These are phyloP conservation scores for Drosophila anceps DNA, from an alignment of 2,888 invertebrate genomes.

Conservation along the genomic window DNA sequence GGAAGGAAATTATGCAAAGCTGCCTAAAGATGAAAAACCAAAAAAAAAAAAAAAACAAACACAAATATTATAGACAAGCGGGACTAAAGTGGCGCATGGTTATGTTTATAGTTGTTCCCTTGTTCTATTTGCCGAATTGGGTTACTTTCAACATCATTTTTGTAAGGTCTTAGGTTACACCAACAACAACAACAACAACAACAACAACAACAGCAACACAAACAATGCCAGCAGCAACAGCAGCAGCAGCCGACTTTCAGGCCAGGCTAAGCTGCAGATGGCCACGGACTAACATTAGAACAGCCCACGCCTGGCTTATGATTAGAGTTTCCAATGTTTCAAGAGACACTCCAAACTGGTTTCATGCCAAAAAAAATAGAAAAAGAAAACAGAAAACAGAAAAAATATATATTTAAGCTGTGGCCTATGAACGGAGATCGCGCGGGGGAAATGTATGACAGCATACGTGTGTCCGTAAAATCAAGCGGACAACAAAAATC, in stretches of 20 bases:
- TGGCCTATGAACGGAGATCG: constrained; percentile 37
- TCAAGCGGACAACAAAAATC: constrained; percentile 4
- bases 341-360: constrained; percentile 57
- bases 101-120: constrained; percentile 36
- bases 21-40: constrained; percentile 31
- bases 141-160: constrained; percentile 79
- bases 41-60: too few species aligned
- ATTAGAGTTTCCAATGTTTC: constrained; percentile 47
- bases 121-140: constrained; percentile 70
- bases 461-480: constrained; percentile 69
- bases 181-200: constrained; percentile 45
- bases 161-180: constrained; percentile 72
- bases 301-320: constrained; percentile 70
- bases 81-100: constrained; percentile 39
- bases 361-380: constrained; percentile 41
- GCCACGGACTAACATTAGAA: constrained; percentile 48
- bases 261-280: constrained; percentile 41
- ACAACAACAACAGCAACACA: constrained; percentile 32
- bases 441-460: constrained; percentile 61
- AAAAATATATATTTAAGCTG: constrained; percentile 12
- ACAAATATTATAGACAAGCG: constrained; percentile 46
- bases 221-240: constrained; percentile 36
- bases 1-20: constrained; percentile 64
- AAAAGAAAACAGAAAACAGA: constrained; percentile 12
- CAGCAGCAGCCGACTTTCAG: constrained; percentile 28